Evolutionary conservation across 2,797 vertebrate genomes (phyloP).

Genomic region (Delichon dasypus): DNA sequence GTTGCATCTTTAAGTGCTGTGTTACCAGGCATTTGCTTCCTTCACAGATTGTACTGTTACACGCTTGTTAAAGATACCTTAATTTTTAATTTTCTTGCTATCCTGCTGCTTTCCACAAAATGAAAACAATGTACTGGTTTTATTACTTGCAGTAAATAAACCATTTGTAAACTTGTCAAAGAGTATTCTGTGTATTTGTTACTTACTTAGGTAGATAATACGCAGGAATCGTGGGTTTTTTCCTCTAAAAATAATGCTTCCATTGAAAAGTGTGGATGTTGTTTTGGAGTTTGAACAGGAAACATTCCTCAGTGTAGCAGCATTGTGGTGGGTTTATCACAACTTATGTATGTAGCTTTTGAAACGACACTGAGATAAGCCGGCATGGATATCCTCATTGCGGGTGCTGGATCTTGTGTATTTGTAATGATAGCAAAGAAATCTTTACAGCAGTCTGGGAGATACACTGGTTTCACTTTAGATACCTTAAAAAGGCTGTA

Average conservation of each 20-base stretch:
- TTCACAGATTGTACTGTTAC: neutral
- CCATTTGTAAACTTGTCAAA: neutral
- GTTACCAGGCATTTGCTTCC: neutral
- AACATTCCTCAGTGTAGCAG: neutral
- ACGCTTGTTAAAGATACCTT: neutral
- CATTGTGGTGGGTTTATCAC: neutral
- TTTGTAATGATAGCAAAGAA: neutral
- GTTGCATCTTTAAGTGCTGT: neutral
- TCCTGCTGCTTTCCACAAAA: neutral
- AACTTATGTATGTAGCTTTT: neutral
- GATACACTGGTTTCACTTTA: neutral
- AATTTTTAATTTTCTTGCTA: neutral
- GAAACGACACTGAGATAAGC: neutral
- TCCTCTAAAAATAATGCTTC: neutral
- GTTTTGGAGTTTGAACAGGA: neutral
- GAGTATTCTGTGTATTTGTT: neutral
- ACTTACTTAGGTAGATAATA: neutral
- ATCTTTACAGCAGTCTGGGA: neutral
- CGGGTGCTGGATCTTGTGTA: neutral
- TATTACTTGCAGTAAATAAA: conserved; percentile 43
- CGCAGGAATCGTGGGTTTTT: neutral
- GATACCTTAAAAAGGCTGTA: neutral
- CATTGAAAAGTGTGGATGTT: neutral
- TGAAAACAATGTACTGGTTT: neutral
- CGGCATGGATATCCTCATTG: neutral